phyloP scores from a whole-genome alignment of 2,797 vertebrate genomes.

The Lutjanus argentimaculatus region DNA sequence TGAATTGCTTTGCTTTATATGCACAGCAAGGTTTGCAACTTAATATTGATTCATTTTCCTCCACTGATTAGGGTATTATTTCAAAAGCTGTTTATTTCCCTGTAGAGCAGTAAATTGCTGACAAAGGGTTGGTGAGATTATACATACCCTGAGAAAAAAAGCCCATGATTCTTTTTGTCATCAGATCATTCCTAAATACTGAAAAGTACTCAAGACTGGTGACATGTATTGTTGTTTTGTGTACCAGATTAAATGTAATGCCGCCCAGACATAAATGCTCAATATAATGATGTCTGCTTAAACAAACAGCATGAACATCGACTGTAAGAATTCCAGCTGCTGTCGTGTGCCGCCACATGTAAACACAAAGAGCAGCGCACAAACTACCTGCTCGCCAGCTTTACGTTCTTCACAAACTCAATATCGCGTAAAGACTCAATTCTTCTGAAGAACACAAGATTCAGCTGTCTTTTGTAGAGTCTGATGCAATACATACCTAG shows the following conservation, averaged over 20 bases:
- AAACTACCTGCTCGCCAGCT: neutral
- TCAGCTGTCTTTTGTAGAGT: neutral
- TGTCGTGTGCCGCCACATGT: neutral
- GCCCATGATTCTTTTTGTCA: constrained; percentile 39
- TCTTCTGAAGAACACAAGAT: constrained; percentile 15
- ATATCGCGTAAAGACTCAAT: neutral
- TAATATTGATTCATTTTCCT: constrained; percentile 69
- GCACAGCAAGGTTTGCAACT: constrained; percentile 54
- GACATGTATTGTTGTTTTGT: constrained; percentile 13
- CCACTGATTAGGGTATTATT: constrained; percentile 72
- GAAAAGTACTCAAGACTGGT: constrained; percentile 15
- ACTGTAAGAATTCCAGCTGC: neutral
- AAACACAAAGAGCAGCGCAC: neutral
- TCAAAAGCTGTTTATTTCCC: constrained; percentile 76
- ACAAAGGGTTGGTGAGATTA: constrained; percentile 61
- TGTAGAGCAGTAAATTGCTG: constrained; percentile 61
- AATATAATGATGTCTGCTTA: neutral
- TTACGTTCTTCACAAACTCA: constrained; percentile 8
- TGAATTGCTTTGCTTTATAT: constrained; percentile 47
- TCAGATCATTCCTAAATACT: constrained; percentile 49
- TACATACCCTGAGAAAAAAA: constrained; percentile 33
- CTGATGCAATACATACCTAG: constrained; percentile 3
- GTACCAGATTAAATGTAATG: constrained; percentile 24
- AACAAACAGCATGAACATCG: neutral
- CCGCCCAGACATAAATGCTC: neutral